A percentile compares a stretch with the other conserved stretches of the same genome.
Evolutionary conservation across 2,113 vertebrate species (phyloP).

Genomic region (Tamias sibiricus): DNA sequence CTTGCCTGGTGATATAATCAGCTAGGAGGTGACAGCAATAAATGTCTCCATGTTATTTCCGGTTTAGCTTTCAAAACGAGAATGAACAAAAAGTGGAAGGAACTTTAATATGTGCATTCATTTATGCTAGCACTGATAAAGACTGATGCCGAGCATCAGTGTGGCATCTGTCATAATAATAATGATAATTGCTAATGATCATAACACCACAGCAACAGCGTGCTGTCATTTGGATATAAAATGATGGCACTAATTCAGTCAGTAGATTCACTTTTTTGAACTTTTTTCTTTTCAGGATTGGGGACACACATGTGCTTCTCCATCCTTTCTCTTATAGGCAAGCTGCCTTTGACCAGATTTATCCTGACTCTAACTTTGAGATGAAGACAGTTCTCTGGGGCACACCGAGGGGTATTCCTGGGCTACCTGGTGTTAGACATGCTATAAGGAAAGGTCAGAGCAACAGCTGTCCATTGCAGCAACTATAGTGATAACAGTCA

Average conservation of each 20-base stretch:
- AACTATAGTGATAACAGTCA: neutral
- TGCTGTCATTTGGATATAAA: slow-evolving; percentile 65
- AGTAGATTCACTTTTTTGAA: neutral
- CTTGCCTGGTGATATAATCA: slow-evolving; percentile 55
- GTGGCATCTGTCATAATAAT: slow-evolving; percentile 77
- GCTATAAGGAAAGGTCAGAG: neutral
- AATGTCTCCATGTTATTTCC: slow-evolving; percentile 66
- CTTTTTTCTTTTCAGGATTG: neutral
- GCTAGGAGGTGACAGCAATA: slow-evolving; percentile 57
- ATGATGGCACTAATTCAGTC: slow-evolving; percentile 47
- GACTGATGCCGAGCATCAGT: slow-evolving; percentile 54
- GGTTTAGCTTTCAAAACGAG: slow-evolving; percentile 66
- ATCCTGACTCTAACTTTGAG: slow-evolving; percentile 17
- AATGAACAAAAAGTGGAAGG: slow-evolving; percentile 64
- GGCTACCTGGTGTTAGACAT: neutral
- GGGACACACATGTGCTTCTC: neutral
- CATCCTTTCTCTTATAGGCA: neutral
- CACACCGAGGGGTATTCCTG: neutral
- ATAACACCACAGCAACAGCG: slow-evolving; percentile 58
- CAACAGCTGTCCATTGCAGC: slow-evolving; percentile 5
- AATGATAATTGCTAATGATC: slow-evolving; percentile 77
- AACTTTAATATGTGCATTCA: slow-evolving; percentile 63
- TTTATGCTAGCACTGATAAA: slow-evolving; percentile 57
- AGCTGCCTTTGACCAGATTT: neutral
- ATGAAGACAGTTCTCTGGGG: neutral